Base-by-base conservation (phyloP, 2,888 invertebrate genomes). In the Epistrophe eligans region DNA sequence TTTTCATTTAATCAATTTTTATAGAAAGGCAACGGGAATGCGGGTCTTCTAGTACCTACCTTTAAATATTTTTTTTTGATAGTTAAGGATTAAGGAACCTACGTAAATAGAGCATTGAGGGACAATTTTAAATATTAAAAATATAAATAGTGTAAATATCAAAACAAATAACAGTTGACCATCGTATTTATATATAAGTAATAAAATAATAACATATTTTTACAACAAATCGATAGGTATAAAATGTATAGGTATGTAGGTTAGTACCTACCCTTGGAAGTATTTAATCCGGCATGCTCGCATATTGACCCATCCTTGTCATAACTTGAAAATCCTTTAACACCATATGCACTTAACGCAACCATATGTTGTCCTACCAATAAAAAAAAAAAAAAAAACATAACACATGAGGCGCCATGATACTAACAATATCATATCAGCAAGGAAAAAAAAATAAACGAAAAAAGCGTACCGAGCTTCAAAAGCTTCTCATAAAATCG, bases 401-500 rank as follows among this genome's bases (percentile, higher is more conserved):
- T 11, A 19, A 24, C 19, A 64, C 10, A 45, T 19, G 8, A 50
- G n/a, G 17, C 19, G 2, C 66, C 72, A 77, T 85, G 67, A 73
- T 67, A 81, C 28, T 70, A 73, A 72, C 24, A 45, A n/a, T 48
- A 72, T 28, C 17, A 66, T 48, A 6, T 9, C 11, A 17, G 24
- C 24, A 24, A 24, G 3, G 3, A 24, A 55, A 71, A 9, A 55
- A 38, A 76, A 64, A 28, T 55, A n/a, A 24, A 38, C 32, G 19
- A 17, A 66, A 8, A 58, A 24, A 40, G 19, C 35, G n/a, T 9
- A 45, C 17, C 7, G 28, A 73, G 77, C 72, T 55, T 81, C 77
- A 84, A 84, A 84, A 84, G 84, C 84, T 81, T 60, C 80, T 81
- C 84, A 84, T 81, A 84, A 84, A 84, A 84, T 77, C 67, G 81